Evolutionary conservation across 2,888 invertebrate species (phyloP).

Genomic region (Tenthredo distinguenda): DNA sequence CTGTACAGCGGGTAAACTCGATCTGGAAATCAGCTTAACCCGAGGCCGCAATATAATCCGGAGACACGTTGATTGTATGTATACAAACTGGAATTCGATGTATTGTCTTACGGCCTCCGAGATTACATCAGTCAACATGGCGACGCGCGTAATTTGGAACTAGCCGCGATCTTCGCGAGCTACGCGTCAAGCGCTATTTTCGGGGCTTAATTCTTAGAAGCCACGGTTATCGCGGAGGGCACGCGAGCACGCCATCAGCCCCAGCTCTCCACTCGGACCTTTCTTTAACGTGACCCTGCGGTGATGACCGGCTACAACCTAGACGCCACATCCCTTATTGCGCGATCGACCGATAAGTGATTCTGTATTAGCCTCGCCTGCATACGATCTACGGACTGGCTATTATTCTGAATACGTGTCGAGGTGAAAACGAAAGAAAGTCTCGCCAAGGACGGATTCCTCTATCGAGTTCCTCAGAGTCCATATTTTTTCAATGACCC

Average conservation of each 20-base stretch:
- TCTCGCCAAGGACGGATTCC: neutral
- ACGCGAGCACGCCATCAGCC: slow-evolving; percentile 42
- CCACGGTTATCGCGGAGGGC: slow-evolving; percentile 31
- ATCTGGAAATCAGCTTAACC: slow-evolving; percentile 17
- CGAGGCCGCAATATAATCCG: neutral
- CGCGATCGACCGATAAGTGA: slow-evolving; percentile 23
- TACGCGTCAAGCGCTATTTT: slow-evolving; percentile 40
- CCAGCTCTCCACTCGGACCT: neutral
- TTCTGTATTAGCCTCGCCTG: neutral
- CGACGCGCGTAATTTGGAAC: neutral
- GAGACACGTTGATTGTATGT: neutral
- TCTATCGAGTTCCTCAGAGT: neutral
- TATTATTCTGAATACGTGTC: neutral
- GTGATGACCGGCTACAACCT: slow-evolving; percentile 32
- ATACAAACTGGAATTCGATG: neutral
- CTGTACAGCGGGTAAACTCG: neutral
- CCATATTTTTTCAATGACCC: neutral
- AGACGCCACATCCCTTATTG: slow-evolving; percentile 26
- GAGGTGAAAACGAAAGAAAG: neutral
- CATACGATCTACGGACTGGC: neutral
- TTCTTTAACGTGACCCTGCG: slow-evolving; percentile 29
- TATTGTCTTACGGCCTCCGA: neutral
- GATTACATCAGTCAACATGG: slow-evolving; percentile 7
- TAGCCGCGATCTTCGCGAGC: slow-evolving; percentile 38
- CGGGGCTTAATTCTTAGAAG: slow-evolving; percentile 27